Percentiles rank a stretch among this genome's conserved stretches.
Conservation (phyloP, 2,113 vertebrate genomes). For the Chlorodrepanis virens region DNA sequence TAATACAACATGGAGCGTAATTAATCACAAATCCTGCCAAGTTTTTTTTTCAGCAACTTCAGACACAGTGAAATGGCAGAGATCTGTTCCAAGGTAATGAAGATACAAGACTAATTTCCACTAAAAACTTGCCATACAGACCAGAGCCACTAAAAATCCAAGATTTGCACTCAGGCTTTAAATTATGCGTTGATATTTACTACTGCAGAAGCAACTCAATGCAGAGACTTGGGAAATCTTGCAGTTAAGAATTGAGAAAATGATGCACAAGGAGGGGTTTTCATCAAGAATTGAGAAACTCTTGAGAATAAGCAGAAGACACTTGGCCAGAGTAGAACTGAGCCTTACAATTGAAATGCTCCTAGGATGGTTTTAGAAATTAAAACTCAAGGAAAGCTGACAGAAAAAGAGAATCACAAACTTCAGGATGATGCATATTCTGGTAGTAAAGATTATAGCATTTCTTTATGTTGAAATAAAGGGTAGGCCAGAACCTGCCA, state of each 20-base stretch:
- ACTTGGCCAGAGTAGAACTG: neutral
- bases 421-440: neutral
- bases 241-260: neutral
- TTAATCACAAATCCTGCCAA: conserved; percentile 72
- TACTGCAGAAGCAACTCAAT: neutral
- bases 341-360: neutral
- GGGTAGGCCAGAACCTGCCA: neutral
- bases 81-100: neutral
- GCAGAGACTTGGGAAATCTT: neutral
- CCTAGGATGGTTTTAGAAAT: neutral
- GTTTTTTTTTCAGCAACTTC: conserved; percentile 45
- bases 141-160: neutral
- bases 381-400: neutral
- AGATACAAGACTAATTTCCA: neutral
- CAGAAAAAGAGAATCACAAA: neutral
- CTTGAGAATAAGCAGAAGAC: neutral
- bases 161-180: neutral
- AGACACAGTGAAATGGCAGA: neutral
- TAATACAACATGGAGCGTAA: conserved; percentile 65
- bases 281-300: neutral
- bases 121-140: neutral
- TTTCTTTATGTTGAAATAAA: neutral
- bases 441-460: neutral
- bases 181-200: neutral
- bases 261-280: neutral